Base-by-base conservation (phyloP, 2,113 vertebrate species). In the Sminthopsis crassicaudata region DNA sequence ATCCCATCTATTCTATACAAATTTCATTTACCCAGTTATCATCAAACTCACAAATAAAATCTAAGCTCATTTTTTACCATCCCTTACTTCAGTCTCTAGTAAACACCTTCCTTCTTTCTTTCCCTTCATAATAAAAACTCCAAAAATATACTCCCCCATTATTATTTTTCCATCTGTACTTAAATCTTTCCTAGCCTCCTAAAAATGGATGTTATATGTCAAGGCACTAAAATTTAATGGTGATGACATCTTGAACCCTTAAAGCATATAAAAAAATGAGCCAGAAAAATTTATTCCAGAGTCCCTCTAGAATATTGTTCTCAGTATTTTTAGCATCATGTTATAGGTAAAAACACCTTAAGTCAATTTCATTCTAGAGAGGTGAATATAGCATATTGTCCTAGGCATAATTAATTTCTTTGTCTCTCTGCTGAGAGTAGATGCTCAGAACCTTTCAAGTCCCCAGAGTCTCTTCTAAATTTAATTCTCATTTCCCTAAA, bases 91-190 rank as follows among this genome's bases (percentile, higher is more conserved):
- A 36, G 48, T 57, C 25, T 93, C 53, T 52, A 92, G 26, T n/a
- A 26, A 89, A 46, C 6, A 92, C 8, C 2, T 91, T 76, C 50
- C 53, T 76, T 23, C 60, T 52, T 42, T 50, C 1, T 88, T 92
- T 92, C 91, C 27, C 8, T 52, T 94, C 91, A 91, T 51, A 91
- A 95, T 88, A 92, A 94, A 96, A 96, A 55, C 24, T n/a, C 93
- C 93, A 55, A 30, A 91, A 88, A 93, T 94, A 2, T 46, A 91
- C 95, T 60, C 53, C 90, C 92, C 92, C 52, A 94, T n/a, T 55
- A 94, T 90, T 93, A 94, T 91, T 94, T 97, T 53, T 90, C 76
- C 42, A 92, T 92, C 10, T 91, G 50, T 53, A 84, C 8, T 67
- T 91, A 57, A 96, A 12, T 91, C 10, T 92, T 96, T 23, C 51